Evolutionary conservation across 2,797 vertebrate species (phyloP), one percentile per base, ranked within the genome.

Genomic region (Pelobates cultripes): DNA sequence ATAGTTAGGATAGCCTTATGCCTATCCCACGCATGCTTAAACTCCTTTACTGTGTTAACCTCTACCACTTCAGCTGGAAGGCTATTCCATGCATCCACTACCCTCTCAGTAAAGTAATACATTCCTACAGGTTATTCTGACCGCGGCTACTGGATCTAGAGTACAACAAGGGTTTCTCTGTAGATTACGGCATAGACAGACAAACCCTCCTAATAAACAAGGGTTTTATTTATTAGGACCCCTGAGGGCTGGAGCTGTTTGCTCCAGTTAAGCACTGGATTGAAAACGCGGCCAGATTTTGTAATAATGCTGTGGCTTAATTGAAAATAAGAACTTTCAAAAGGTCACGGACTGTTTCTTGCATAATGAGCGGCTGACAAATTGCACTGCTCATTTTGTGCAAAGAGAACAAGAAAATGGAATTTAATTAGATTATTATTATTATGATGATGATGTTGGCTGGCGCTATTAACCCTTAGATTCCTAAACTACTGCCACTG

Each of bases 271-370:
- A 28, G 75, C 10, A 77, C 14, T 9, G 70, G 53, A 57, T 77
- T 70, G 66, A 60, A 76, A 13, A 57, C 5, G 7, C 43, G 28
- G 28, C 42, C 12, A 4, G 3, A 8, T 28, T 55, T 42, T 12
- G n/a, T 55, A 55, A 69, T n/a, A 43, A 40, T 13, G 42, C 55
- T 40, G 41, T 8, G 14, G 66, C 66, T 70, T 77, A 17, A 43
- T 77, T 69, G 40, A 70, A 70, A 60, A 7, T 5, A 10, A 41
- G 43, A 43, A 0, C 5, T n/a, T 61, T 70, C 4, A 17, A 70
- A 63, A 71, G 77, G 77, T 78, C 77, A 60, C 28, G 44, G 42
- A 17, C 7, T 57, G 61, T 17, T 44, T 17, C 13, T 8, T 41
- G 43, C n/a, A 51, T 57, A 69, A 70, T 44, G 41, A 78, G 43